Evolutionary conservation across 64 coral and sea anemone genomes (phyloP), one percentile per base, ranked within the genome.

Genomic region (Catalaphyllia jardinei): DNA sequence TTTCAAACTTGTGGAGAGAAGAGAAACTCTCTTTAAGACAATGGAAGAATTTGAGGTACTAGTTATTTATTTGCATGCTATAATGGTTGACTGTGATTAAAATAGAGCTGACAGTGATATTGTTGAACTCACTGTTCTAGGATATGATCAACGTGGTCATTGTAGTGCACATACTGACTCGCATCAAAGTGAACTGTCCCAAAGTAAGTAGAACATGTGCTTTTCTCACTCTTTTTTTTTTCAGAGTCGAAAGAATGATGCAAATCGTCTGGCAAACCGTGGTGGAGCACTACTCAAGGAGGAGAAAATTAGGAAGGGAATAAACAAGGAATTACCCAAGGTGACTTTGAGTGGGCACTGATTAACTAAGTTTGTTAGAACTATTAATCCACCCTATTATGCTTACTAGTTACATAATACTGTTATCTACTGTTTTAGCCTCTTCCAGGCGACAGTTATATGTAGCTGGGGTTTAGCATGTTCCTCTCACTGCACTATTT

Each of bases 1-100:
- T 80, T 99, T 95, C 52, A 99, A 95, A 71, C 90, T 99, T 79
- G 97, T 99, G 29, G 97, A 99, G 78, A 99, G 93, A 17, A 87
- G 97, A 59, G 97, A 95, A 85, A 91, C 76, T 14, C 82, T 99
- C 83, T 99, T 95, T 75, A 89, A 71, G 31, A 95, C 93, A 83
- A 95, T 95, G 94, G 91, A 91, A n/a, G 97, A 95, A 84, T 95
- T 93, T 85, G 97, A 99, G 86, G 97, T 98, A 24, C 24, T 55
- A 2, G 16, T 5, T 14, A 87, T 19, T 51, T 30, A 51, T 25
- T 29, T 25, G 12, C 6, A 18, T 77, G 4, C 7, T 10, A 8
- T 49, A 29, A 27, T 55, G 35, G 30, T 55, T 10, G 17, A 0
- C 8, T 8, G 9, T 18, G 8, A n/a, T 78, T 13, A 13, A 38